Conservation (phyloP, 2,888 invertebrate species). For the Calameuta filiformis region DNA sequence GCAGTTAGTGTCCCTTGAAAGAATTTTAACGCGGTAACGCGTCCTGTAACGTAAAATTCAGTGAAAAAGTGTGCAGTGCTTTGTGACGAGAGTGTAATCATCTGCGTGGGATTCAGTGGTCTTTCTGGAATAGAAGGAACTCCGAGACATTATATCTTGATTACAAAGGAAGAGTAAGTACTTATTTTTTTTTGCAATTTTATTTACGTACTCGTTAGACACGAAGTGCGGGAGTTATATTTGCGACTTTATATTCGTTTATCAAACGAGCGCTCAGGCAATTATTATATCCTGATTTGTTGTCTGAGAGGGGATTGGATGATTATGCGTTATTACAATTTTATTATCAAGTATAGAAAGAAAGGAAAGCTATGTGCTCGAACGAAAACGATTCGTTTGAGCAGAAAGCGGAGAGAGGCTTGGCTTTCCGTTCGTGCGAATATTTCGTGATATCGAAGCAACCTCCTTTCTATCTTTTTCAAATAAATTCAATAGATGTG, state of each 20-base stretch:
- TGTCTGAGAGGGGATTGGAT: background rate
- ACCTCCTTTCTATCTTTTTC: background rate
- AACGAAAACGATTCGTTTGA: background rate
- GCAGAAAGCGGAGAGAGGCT: background rate
- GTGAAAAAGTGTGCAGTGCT: background rate
- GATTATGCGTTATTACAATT: background rate
- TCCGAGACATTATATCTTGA: background rate
- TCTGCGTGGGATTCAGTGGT: background rate
- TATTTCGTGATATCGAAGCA: background rate
- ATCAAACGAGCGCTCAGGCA: background rate
- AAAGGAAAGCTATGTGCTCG: background rate
- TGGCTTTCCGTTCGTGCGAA: background rate
- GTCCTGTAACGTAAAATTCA: background rate
- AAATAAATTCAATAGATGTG: background rate
- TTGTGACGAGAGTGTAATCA: background rate
- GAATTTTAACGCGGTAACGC: background rate
- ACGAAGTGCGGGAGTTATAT: too few relatives aligned
- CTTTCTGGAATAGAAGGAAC: background rate
- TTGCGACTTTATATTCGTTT: background rate
- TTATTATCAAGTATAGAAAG: background rate
- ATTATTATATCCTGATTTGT: background rate
- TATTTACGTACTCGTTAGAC: background rate
- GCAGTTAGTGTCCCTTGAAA: background rate
- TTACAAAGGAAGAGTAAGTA: background rate
- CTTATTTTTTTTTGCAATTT: background rate